phyloP scores from a whole-genome alignment of 2,888 invertebrate genomes.

The Cryptocheilus praepositus region DNA sequence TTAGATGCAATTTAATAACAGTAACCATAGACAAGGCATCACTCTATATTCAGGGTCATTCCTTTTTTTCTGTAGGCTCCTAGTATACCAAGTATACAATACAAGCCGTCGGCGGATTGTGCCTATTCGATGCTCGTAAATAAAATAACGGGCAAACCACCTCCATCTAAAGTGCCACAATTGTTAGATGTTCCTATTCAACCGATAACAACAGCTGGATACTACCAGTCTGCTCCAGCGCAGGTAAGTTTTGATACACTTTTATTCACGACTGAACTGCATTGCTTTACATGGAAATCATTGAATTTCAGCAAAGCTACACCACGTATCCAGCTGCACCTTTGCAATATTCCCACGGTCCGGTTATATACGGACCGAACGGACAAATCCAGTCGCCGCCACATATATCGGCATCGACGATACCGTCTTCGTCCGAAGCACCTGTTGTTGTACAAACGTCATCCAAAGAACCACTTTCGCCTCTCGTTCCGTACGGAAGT shows the following conservation, averaged over 20 bases:
- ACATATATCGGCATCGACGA: conserved; percentile 28
- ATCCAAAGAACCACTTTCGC: conserved; percentile 54
- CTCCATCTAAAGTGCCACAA: conserved; percentile 61
- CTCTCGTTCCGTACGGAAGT: conserved; percentile 70
- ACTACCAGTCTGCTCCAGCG: conserved; percentile 60
- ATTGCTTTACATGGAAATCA: conserved; percentile 4
- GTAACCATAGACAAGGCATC: conserved; percentile 9
- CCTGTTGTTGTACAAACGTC: conserved; percentile 18
- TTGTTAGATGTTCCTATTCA: conserved; percentile 55
- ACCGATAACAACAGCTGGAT: conserved; percentile 58
- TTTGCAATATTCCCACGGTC: conserved; percentile 71
- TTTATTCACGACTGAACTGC: conserved; percentile 12
- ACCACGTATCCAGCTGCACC: conserved; percentile 61
- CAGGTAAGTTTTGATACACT: conserved; percentile 55
- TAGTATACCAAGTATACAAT: conserved; percentile 81
- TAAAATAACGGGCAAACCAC: conserved; percentile 85
- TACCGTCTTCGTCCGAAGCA: conserved; percentile 35
- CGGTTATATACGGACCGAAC: conserved; percentile 68
- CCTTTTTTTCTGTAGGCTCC: conserved; percentile 74
- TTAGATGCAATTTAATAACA: no score
- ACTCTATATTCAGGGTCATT: conserved; percentile 20
- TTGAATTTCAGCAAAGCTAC: conserved; percentile 51
- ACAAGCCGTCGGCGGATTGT: conserved; percentile 90
- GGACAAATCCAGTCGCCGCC: conserved; percentile 61
- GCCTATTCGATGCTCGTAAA: conserved; percentile 92